Evolutionary conservation across 2,113 vertebrate genomes (phyloP), one percentile per base, ranked within the genome.

Genomic region (Grantiella picta): DNA sequence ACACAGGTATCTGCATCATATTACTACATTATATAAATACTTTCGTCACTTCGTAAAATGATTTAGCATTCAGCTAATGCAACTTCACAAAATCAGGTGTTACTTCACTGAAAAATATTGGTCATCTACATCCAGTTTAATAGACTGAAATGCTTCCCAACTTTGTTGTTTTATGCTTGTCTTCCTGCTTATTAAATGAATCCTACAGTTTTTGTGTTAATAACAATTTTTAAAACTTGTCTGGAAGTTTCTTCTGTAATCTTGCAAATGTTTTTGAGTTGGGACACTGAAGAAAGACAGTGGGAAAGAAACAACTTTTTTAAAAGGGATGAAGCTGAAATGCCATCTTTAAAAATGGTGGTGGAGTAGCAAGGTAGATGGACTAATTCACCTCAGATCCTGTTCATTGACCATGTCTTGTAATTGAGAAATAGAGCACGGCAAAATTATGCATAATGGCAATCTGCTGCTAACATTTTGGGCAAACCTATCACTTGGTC

Each of bases 111-210:
- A 29, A 70, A 45, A 78, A 29, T 8, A 8, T 8, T 81, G 20
- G 2, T 54, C 10, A 57, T 64, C n/a, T 63, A 10, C 0, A 0
- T 50, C 52, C 14, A 21, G 3, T 33, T 81, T 70, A 63, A n/a
- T 33, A 63, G 7, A 59, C 29, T 61, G 28, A 92, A 75, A 24
- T 42, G 10, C 24, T 60, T 89, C 53, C 70, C 47, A 78, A 53
- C 6, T 44, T 70, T 1, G 2, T 63, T 1, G 0, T 40, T 80
- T 83, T 42, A 10, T 49, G 17, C 5, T 71, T 0, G 0, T 61
- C 36, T 71, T 75, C 24, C 24, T 64, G 24, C 49, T 68, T 85
- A 60, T 52, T 71, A 22, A 9, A 5, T 44, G 21, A 12, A 31
- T 82, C 16, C 27, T 54, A 29, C 38, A 59, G 24, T 22, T 60